A percentile compares a stretch with the other conserved stretches of the same genome.
Evolutionary conservation across 2,888 invertebrate species (phyloP).

Genomic region (Pseudeuparius sepicola): DNA sequence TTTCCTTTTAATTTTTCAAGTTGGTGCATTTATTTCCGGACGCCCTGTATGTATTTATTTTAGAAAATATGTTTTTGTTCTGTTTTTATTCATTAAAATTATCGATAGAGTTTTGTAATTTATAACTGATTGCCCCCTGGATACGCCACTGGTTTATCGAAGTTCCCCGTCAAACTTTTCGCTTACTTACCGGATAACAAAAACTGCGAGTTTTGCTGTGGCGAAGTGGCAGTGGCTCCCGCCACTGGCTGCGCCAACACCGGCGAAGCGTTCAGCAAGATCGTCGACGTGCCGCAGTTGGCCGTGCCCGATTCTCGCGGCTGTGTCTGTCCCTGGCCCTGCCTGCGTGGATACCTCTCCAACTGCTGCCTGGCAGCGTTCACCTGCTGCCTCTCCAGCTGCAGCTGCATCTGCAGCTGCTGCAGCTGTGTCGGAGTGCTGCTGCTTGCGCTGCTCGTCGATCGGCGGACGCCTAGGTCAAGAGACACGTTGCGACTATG

Average conservation of each 20-base stretch:
- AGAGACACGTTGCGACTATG: neutral
- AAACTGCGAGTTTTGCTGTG: conserved; percentile 32
- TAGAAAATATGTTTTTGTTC: too few relatives aligned
- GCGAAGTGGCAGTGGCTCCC: conserved; percentile 30
- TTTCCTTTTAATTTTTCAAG: too few relatives aligned
- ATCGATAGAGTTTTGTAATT: too few relatives aligned
- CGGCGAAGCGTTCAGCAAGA: conserved; percentile 36
- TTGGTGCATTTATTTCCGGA: too few relatives aligned
- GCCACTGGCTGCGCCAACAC: conserved; percentile 33
- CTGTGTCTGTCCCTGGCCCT: conserved; percentile 47
- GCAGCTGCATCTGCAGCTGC: conserved; percentile 91
- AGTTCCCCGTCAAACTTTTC: too few relatives aligned
- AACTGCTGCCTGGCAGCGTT: conserved; percentile 78
- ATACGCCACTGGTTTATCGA: too few relatives aligned
- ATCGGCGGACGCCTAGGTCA: conserved; percentile 60
- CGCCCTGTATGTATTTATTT: too few relatives aligned
- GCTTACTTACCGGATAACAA: conserved; percentile 31
- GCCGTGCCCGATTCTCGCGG: conserved; percentile 29
- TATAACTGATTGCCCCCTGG: too few relatives aligned
- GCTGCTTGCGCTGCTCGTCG: conserved; percentile 44
- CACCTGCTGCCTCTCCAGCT: conserved; percentile 82
- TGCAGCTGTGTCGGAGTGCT: conserved; percentile 73
- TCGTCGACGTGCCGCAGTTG: conserved; percentile 30
- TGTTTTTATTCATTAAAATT: too few relatives aligned
- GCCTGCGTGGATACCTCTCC: conserved; percentile 78